Percentiles rank a stretch among this genome's conserved stretches.
Evolutionary conservation across 2,113 vertebrate species (phyloP).

Genomic region (Mionectes macconnelli): DNA sequence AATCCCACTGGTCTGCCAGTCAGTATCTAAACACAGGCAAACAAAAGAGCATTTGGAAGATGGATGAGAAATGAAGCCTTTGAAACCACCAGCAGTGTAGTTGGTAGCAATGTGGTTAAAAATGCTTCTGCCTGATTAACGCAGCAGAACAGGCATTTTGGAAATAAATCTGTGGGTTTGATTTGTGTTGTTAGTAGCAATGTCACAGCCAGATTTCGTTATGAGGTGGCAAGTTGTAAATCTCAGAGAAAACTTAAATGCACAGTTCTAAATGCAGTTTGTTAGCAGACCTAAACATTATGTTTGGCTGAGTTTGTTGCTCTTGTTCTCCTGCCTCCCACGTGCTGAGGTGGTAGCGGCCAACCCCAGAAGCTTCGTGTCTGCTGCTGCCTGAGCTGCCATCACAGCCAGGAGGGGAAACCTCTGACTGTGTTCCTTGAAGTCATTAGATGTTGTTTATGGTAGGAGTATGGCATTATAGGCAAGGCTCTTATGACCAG

Average conservation of each 20-base stretch:
- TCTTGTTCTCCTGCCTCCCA: background rate
- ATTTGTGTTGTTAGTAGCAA: background rate
- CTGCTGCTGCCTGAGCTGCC: background rate
- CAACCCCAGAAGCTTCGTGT: background rate
- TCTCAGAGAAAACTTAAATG: background rate
- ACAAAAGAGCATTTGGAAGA: background rate
- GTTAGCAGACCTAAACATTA: background rate
- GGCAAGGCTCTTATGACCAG: background rate
- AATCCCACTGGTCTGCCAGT: background rate
- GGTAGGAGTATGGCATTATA: background rate
- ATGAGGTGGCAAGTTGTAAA: background rate
- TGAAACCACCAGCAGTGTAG: background rate
- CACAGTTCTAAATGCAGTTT: background rate
- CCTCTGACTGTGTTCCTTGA: background rate
- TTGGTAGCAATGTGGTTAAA: background rate
- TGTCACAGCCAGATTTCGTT: background rate
- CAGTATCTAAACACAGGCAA: background rate
- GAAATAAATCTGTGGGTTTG: background rate
- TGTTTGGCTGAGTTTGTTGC: background rate
- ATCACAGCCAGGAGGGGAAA: background rate
- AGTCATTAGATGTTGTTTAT: background rate
- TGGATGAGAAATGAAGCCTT: background rate
- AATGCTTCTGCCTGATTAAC: background rate
- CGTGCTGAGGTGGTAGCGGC: background rate
- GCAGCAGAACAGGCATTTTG: background rate